Base-by-base conservation (phyloP, 1,140 invertebrate genomes). In the Plodia interpunctella region DNA sequence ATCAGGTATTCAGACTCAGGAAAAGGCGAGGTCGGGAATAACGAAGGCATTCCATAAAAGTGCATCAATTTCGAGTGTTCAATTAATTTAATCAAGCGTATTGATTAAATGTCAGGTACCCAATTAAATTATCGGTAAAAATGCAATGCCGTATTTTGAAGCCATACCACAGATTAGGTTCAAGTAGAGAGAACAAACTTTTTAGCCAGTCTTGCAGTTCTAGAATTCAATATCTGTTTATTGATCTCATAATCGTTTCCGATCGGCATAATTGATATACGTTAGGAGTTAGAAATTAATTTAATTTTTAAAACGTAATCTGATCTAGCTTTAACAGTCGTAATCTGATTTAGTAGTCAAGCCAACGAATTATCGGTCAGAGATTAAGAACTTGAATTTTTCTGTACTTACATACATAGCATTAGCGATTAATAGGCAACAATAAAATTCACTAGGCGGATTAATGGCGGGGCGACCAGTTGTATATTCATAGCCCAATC, bases 71-170 rank as follows among this genome's bases (percentile, higher is more conserved):
- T 74, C 60, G 59, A 78, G 59, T 67, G 62, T 74, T 77, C 74
- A 78, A 82, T 86, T 81, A 84, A 86, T 80, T 81, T 81, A 80
- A 80, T 83, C 73, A 80, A 74, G 55, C 61, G 68, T 79, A 81
- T 84, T 83, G 81, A 83, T 83, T 83, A 81, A 83, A 86, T 79
- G 72, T 82, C 78, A 83, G 68, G 68, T 76, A 76, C 69, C 75
- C 80, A 81, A 83, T 83, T 81, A 83, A 76, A 81, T 80, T 78
- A 79, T 76, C 74, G 72, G 59, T 63, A 20, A 5, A 21, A 21
- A 25, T 25, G 51, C 51, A 53, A 53, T 20, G 21, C 13, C 5
- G 51, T n/a, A 53, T 53, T 53, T 53, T n/a, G 19, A 53, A 53
- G 51, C 9, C 13, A 20, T 4, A 20, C 5, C 13, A 51, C 10